Base-by-base conservation (phyloP, 2,888 invertebrate species). In the Glaucopsyche alexis region DNA sequence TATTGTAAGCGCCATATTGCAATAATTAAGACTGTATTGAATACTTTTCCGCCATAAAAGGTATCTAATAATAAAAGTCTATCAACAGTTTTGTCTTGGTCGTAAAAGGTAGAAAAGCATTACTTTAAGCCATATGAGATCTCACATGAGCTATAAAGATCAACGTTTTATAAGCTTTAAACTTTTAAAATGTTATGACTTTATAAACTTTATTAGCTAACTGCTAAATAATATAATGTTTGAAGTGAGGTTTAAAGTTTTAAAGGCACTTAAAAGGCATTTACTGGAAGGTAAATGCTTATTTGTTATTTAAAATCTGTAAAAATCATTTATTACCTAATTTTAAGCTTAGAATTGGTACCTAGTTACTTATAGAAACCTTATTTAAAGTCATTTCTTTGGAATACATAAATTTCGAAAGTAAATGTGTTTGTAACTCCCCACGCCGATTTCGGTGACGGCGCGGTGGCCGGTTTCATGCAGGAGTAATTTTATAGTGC, bases 151-250 rank as follows among this genome's bases (percentile, higher is more conserved):
- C 29, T 38, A 60, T 60, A 60, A 60, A 29, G 19, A 13, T 60
- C 60, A 60, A 60, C 29, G 29, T 60, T 60, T 60, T 60, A 60
- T 60, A 38, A 60, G 60, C 60, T 60, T 60, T 60, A 38, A 60
- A 60, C 13, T 60, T 60, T 60, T 38, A 60, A 60, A 38, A 60
- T 14, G 29, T 60, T 60, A 60, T 29, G 4, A 29, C 29, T n/a
- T n/a, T 29, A 29, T 60, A 29, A 60, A 60, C 29, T 60, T 60
- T 60, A 60, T 29, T 60, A 60, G 29, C 9, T 47, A 47, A n/a
- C n/a, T n/a, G n/a, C n/a, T n/a, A n/a, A n/a, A n/a, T n/a, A 47
- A 13, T 47, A 42, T 42, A 42, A 42, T 42, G 42, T 42, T 42
- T 42, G 7, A 42, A 42, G 13, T 60, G 19, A 60, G 4, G 55